phyloP scores from a whole-genome alignment of 2,797 vertebrate species.

The Numenius phaeopus region DNA sequence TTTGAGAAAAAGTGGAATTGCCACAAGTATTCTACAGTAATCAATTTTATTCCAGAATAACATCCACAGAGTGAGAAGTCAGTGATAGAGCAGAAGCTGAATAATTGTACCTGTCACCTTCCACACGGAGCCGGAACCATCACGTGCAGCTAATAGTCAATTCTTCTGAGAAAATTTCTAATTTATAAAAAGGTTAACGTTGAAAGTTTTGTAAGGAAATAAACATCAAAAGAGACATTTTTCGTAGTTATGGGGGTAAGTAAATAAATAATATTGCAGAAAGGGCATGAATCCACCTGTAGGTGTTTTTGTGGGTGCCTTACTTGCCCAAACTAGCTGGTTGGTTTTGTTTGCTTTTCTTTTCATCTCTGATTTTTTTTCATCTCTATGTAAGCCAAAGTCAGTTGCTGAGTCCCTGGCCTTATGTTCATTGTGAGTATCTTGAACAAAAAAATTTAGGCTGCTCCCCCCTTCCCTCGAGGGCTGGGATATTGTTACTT shows the following conservation, averaged over 20 bases:
- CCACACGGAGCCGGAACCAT: not conserved
- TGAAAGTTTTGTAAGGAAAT: not conserved
- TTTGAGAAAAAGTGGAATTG: not conserved
- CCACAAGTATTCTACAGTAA: not conserved
- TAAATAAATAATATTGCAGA: not conserved
- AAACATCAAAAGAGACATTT: not conserved
- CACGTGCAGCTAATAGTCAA: fast-evolving
- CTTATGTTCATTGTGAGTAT: not conserved
- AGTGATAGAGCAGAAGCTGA: not conserved
- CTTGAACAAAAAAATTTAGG: not conserved
- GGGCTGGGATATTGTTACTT: not conserved
- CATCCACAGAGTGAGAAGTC: not conserved
- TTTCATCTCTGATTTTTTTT: not conserved
- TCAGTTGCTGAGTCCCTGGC: not conserved
- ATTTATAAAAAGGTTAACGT: not conserved
- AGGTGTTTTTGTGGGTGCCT: not conserved
- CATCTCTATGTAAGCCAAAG: not conserved
- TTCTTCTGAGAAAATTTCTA: not conserved
- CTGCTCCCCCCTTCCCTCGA: not conserved
- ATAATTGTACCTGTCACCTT: not conserved
- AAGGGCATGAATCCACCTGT: not conserved
- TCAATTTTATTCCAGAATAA: not conserved
- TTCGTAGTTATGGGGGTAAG: not conserved
- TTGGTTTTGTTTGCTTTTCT: not conserved
- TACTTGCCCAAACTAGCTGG: not conserved